Evolutionary conservation across 2,113 vertebrate species (phyloP), one percentile per base, ranked within the genome.

Genomic region (Coturnix japonica): DNA sequence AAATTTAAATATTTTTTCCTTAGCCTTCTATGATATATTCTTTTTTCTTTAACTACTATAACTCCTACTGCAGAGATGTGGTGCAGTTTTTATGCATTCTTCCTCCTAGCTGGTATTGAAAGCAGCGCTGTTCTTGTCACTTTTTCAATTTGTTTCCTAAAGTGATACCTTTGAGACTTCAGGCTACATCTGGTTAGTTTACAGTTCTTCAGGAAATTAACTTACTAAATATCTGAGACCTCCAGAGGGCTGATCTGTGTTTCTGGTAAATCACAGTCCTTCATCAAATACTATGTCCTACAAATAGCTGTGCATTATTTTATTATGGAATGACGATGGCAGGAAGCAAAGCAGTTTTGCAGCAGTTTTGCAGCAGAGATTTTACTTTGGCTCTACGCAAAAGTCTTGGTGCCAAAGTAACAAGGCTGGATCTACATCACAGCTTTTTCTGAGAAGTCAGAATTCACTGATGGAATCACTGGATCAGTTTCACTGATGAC

Each of bases 341-440:
- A 91, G 44, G 70, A 93, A 93, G 39, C 21, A 90, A 88, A 81
- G 37, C 35, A 81, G 19, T 86, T 94, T 79, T 87, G 51, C 44
- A 81, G 37, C 35, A 81, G 19, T 86, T 94, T 79, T 87, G 51
- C 44, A 83, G 75, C 28, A 73, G 72, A 89, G 91, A 85, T 74
- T 35, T 72, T 87, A 43, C 70, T 94, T 82, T 77, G 75, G 41
- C 41, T 51, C 37, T 73, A 71, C 0, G 1, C 87, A 92, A 87
- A 91, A 87, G 82, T 31, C 14, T 43, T 0, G 0, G n/a, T 74
- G 75, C 74, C 60, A 91, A 85, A 89, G 88, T 49, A 94, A 88
- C 69, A 41, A 59, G 43, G 39, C 65, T 78, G 51, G 78, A 94
- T 85, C 82, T 83, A 87, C 72, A 87, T 85, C 87, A 93, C 64